Evolutionary conservation across 2,888 invertebrate genomes (phyloP), one percentile per base, ranked within the genome.

Genomic region (Tigriopus californicus): DNA sequence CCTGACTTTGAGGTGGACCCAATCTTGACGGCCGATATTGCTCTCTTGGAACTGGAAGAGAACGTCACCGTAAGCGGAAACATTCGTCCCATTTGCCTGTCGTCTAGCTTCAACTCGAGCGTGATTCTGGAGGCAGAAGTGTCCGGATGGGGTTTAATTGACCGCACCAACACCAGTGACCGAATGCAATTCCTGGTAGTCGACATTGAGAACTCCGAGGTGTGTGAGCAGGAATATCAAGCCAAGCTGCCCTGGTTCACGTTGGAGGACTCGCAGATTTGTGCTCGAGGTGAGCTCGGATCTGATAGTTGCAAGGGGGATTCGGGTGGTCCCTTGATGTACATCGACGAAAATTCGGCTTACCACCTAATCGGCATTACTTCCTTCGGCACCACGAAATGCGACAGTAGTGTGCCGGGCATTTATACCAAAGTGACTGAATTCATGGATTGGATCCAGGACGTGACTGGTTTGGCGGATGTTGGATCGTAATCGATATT

Each of bases 301-400:
- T 10, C 20, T 13, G 56, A 56, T 24, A 46, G 46, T 22, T 56
- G 56, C 25, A 56, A 20, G 20, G 56, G 56, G 6, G 56, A 56
- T 25, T 56, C 56, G 18, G 56, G 56, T 20, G 41, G 42, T 13
- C 56, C 56, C n/a, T 33, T 56, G 24, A 41, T 56, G 24, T 46
- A 46, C 22, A 18, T 42, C n/a, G 22, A 56, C 8, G 22, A 22
- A 49, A 15, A 15, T 10, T 12, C 13, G 4, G 46, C 42, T 1
- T 22, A 44, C 24, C 24, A 46, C 24, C 44, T 46, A 11, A 24
- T 56, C 18, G 56, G 56, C 24, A 22, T 56, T 6, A 56, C 56
- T 12, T 56, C 56, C 6, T 56, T 56, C 44, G 56, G 56, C n/a
- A 56, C 56, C n/a, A 12, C 22, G n/a, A 44, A 44, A 33, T 56